Evolutionary conservation across 2,113 vertebrate genomes (phyloP), one percentile per base, ranked within the genome.

Genomic region (Cyprinodon tularosa): DNA sequence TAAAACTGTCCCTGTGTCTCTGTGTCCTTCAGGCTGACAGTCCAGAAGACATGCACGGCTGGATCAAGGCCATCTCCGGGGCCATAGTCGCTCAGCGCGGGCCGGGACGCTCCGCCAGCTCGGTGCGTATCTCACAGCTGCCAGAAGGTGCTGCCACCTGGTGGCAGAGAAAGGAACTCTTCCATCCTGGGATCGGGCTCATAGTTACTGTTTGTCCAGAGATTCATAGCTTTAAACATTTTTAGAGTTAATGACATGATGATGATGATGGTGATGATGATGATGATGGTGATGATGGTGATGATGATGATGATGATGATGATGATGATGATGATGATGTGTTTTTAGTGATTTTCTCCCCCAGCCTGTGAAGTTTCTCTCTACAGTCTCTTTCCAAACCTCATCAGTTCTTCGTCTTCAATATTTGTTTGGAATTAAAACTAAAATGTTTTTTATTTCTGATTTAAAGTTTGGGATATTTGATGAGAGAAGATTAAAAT

Each of bases 11-110:
- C 17, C 48, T 29, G 12, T 66, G n/a, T 45, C 3, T 72, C 9
- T 62, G 3, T 44, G 6, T 80, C 12, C 60, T 5, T 72, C 87
- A 99, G 98, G 94, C 97, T 0, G 96, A 98, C 88, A 99, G 97
- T 76, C 98, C 98, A 1, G 97, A 99, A 84, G 97, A 99, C 84
- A 99, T 99, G 97, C 96, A 99, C 93, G 97, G 96, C 57, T 99
- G 98, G 98, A 99, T 99, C 20, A 97, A 97, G 87, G 96, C 97
- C 3, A 93, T 99, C 78, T 97, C 97, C 0, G 97, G 97, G 11
- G 98, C 98, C 60, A 98, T 99, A 0, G 98, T 99, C 12, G 97
- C 98, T 2, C 97, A 98, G 89, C 91, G 97, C 0, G 98, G 97
- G 45, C 97, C 96, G 0, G 97, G 97, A 60, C 94, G 96, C 92